Conservation (phyloP, 2,113 vertebrate species). For the Herpetotheres cachinnans region DNA sequence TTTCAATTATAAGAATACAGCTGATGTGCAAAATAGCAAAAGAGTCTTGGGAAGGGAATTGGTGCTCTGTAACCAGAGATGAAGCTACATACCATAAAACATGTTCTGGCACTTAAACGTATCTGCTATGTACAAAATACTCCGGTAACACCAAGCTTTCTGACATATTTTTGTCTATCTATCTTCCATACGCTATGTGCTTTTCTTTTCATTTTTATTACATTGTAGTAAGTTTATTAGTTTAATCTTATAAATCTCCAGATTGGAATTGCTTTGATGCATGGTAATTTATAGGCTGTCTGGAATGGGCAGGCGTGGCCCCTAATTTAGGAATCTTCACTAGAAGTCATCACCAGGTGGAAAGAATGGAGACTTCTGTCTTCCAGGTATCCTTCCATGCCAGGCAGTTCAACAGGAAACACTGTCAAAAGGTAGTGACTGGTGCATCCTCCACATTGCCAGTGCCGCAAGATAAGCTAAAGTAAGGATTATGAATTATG, state of each 20-base stretch:
- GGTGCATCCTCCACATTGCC: background rate
- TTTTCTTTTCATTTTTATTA: background rate
- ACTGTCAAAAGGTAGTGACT: background rate
- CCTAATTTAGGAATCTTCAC: background rate
- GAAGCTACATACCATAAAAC: background rate
- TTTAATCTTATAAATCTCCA: background rate
- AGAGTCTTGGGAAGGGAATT: background rate
- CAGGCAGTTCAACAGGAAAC: background rate
- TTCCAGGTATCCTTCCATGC: background rate
- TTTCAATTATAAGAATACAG: background rate
- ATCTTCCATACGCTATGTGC: accelerated
- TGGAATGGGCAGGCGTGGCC: background rate
- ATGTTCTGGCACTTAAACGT: accelerated
- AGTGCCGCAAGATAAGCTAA: background rate
- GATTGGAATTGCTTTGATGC: background rate
- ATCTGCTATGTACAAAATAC: background rate
- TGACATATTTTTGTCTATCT: background rate
- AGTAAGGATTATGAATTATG: background rate
- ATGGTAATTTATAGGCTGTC: background rate
- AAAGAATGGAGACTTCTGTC: background rate
- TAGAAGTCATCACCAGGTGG: background rate
- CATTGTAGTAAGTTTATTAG: background rate
- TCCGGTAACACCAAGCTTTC: background rate
- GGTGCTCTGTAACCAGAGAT: background rate
- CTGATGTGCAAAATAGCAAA: background rate